Percentiles rank a stretch among this genome's conserved stretches.
Evolutionary conservation across 2,888 invertebrate genomes (phyloP).

Genomic region (Prosapia bicincta): DNA sequence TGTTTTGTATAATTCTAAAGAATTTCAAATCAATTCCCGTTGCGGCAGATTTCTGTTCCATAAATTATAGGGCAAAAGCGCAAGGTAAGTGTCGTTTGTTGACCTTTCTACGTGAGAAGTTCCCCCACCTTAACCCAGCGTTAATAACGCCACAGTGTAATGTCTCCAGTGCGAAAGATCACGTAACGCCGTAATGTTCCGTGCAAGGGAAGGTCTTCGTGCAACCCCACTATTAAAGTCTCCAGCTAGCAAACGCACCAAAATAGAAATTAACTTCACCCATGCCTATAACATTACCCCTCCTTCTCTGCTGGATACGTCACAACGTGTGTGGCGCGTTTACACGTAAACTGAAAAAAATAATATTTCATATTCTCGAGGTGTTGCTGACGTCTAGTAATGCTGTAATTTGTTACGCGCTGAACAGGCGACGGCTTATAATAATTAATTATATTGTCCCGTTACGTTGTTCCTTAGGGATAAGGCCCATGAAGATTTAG

Average conservation of each 20-base stretch:
- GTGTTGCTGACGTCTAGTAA: neutral
- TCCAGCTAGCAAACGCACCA: constrained; percentile 2
- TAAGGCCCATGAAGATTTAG: no score
- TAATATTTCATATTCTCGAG: neutral
- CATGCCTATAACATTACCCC: neutral
- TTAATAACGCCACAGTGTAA: neutral
- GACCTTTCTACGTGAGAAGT: neutral
- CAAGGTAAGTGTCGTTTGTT: constrained; percentile 2
- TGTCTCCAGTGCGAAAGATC: neutral
- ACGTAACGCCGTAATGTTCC: neutral
- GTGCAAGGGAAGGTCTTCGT: neutral
- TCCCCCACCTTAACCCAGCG: neutral
- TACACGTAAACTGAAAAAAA: neutral
- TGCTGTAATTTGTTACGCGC: neutral
- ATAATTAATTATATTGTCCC: no score
- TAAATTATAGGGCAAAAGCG: neutral
- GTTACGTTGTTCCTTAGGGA: no score
- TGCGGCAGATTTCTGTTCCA: neutral
- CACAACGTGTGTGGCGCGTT: neutral
- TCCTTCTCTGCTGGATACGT: neutral
- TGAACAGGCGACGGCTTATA: no score
- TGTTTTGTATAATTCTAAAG: no score
- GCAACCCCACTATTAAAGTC: neutral
- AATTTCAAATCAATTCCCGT: neutral
- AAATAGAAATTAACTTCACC: neutral